Percentiles rank a stretch among this genome's conserved stretches.
phyloP scores from a whole-genome alignment of 2,797 vertebrate species.

The Pagetopsis macropterus region DNA sequence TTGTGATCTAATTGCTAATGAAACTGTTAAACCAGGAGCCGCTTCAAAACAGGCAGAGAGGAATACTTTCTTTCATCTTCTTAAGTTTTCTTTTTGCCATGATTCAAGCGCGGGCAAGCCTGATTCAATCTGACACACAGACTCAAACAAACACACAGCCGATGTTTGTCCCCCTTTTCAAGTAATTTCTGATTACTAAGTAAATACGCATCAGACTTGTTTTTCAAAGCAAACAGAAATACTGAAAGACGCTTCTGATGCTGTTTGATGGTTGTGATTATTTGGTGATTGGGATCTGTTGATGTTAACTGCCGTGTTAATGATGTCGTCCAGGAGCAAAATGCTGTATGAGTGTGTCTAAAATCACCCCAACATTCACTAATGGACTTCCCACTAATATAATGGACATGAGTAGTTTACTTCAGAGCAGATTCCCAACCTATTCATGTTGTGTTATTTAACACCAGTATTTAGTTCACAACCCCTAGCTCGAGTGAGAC shows the following conservation, averaged over 20 bases:
- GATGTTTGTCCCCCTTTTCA: slow-evolving; percentile 4
- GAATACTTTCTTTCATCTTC: slow-evolving; percentile 9
- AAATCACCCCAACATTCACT: background rate
- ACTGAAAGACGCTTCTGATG: background rate
- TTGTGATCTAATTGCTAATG: slow-evolving; percentile 26
- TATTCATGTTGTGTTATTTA: too few species aligned
- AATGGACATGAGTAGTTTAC: background rate
- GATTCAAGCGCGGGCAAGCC: slow-evolving; percentile 20
- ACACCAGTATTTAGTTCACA: too few species aligned
- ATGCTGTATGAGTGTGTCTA: background rate
- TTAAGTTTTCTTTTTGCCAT: slow-evolving; percentile 1
- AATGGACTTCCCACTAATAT: background rate
- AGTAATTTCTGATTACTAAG: slow-evolving; percentile 1
- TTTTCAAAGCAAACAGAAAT: slow-evolving; percentile 20
- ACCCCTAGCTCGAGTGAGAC: background rate
- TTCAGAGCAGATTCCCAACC: too few species aligned
- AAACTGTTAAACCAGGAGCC: slow-evolving; percentile 15
- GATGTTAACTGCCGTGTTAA: background rate
- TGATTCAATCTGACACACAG: slow-evolving; percentile 20
- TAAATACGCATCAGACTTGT: slow-evolving; percentile 8
- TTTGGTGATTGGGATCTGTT: background rate
- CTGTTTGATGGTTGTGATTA: background rate
- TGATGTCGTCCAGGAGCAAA: background rate
- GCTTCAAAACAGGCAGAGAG: slow-evolving; percentile 26
- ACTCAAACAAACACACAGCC: background rate